Conservation (phyloP, 2,797 vertebrate genomes). For the Epinephelus malabaricus region DNA sequence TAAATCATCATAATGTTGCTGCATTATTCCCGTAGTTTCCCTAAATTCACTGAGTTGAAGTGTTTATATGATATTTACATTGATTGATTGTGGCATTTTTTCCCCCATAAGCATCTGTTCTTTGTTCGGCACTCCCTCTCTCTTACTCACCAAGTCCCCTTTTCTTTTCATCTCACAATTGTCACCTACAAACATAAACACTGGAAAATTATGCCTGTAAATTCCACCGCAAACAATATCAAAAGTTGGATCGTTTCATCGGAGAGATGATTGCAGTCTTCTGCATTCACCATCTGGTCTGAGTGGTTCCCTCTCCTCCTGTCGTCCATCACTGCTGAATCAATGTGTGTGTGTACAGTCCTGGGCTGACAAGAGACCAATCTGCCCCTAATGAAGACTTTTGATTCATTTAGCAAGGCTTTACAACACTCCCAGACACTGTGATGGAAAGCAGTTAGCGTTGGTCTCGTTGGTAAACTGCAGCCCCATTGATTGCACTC, state of each 20-base stretch:
- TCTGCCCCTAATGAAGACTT: constrained; percentile 72
- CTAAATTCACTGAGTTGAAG: neutral
- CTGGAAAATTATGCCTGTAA: neutral
- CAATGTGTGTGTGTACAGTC: constrained; percentile 55
- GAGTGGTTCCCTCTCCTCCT: constrained; percentile 10
- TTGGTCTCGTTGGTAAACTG: constrained; percentile 54
- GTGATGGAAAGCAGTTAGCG: constrained; percentile 63
- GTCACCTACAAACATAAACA: neutral
- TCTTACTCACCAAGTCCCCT: neutral
- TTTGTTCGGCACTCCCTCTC: neutral
- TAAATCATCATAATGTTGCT: neutral
- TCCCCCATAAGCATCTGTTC: neutral
- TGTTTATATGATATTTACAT: neutral
- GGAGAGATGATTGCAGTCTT: neutral
- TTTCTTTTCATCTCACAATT: neutral
- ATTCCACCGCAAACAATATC: neutral
- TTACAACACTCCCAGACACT: constrained; percentile 39
- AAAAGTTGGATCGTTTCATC: neutral
- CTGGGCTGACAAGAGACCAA: constrained; percentile 57
- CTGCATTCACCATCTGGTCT: constrained; percentile 11
- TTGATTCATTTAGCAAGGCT: constrained; percentile 71
- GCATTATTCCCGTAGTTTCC: neutral
- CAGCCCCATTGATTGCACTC: constrained; percentile 68
- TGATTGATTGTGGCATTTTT: neutral
- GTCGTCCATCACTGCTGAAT: constrained; percentile 58